Conservation (phyloP, 2,113 vertebrate species). For the Peromyscus polionotus region DNA sequence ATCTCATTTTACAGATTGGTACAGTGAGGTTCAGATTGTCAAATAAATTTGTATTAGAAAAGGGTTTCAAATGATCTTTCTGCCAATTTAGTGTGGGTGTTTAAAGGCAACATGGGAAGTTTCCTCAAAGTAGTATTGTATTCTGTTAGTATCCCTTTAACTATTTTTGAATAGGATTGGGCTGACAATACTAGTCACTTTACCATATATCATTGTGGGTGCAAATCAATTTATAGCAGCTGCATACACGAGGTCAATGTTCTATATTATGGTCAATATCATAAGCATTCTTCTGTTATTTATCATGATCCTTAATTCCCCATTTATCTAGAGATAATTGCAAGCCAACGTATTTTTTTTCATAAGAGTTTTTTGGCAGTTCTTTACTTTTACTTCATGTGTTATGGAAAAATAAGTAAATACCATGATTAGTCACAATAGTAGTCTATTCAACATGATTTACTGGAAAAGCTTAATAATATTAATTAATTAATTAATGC, state of each 20-base stretch:
- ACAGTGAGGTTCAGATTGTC: neutral
- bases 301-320: neutral
- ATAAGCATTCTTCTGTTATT: neutral
- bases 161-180: neutral
- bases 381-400: neutral
- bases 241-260: accelerated
- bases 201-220: too few relatives aligned
- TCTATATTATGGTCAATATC: neutral
- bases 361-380: neutral
- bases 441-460: neutral
- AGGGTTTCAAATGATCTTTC: neutral
- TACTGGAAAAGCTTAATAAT: neutral
- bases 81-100: neutral
- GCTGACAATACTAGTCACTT: neutral
- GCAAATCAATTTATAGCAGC: neutral
- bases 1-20: neutral
- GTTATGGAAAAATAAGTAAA: neutral
- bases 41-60: neutral
- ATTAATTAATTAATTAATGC: neutral
- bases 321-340: neutral
- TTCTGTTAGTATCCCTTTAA: neutral
- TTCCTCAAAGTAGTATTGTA: neutral
- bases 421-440: neutral
- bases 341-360: neutral
- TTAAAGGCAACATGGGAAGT: neutral